A percentile compares a stretch with the other conserved stretches of the same genome.
phyloP scores from a whole-genome alignment of 2,797 vertebrate genomes.

The Darevskia mixta region DNA sequence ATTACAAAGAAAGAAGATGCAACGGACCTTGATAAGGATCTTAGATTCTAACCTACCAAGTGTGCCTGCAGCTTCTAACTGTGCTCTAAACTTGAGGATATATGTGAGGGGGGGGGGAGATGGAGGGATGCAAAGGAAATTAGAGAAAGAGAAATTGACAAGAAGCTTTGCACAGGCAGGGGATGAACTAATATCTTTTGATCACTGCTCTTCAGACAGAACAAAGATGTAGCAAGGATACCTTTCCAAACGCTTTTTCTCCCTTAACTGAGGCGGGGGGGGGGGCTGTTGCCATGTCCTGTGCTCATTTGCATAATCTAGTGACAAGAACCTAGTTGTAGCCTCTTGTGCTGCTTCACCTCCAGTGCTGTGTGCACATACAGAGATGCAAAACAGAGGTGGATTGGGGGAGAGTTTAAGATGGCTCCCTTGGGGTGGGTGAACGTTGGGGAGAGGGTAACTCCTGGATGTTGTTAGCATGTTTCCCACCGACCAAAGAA shows the following conservation, averaged over 20 bases:
- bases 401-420: conserved; percentile 46
- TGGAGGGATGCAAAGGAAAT: conserved; percentile 52
- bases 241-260: neutral
- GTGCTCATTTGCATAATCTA: neutral
- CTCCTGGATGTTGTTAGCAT: neutral
- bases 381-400: conserved; percentile 4
- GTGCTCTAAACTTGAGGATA: conserved; percentile 63
- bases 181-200: conserved; percentile 7
- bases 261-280: neutral
- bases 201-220: neutral
- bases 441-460: neutral
- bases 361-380: conserved; percentile 25
- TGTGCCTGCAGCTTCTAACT: conserved; percentile 60
- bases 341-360: neutral
- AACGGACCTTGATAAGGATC: neutral
- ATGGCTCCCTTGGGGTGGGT: conserved; percentile 53
- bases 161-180: conserved; percentile 18
- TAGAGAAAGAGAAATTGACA: neutral
- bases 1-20: conserved; percentile 39
- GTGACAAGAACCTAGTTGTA: neutral
- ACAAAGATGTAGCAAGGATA: neutral
- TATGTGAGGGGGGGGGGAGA: conserved; percentile 15
- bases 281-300: neutral
- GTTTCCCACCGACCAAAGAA: neutral
- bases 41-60: conserved; percentile 48